A percentile compares a stretch with the other conserved stretches of the same genome.
These are phyloP conservation scores for Torymus auratus DNA, from an alignment of 2,888 invertebrate species.

Conservation along the genomic window DNA sequence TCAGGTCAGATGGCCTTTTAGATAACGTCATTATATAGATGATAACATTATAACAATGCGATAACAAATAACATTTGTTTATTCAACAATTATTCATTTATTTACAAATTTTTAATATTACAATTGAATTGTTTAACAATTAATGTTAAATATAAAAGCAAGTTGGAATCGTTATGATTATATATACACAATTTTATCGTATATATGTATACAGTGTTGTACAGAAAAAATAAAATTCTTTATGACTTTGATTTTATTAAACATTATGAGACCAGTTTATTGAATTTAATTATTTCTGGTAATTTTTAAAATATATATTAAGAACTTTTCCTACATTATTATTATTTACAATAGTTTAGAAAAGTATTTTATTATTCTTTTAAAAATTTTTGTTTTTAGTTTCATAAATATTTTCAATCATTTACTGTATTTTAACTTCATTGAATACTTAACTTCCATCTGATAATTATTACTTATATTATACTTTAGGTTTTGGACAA, in stretches of 20 bases:
- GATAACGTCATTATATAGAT: too few relatives aligned
- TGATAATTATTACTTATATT: conserved; percentile 43
- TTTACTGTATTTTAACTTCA: conserved; percentile 48
- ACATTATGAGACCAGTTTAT: not conserved
- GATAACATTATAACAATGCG: too few relatives aligned
- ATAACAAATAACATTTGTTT: too few relatives aligned
- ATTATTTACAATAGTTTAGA: not conserved
- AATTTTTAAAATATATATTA: conserved; percentile 14
- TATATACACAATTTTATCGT: too few relatives aligned
- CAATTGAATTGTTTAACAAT: too few relatives aligned
- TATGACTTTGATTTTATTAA: not conserved
- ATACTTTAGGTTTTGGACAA: conserved; percentile 34
- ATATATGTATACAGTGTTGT: too few relatives aligned
- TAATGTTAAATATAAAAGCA: too few relatives aligned
- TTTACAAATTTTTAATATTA: too few relatives aligned
- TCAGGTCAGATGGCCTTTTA: not conserved
- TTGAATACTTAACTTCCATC: conserved; percentile 49
- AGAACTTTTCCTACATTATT: not conserved
- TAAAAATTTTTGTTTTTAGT: not conserved
- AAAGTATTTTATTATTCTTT: conserved; percentile 8
- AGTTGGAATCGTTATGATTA: too few relatives aligned
- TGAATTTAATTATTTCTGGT: not conserved
- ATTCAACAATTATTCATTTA: not conserved
- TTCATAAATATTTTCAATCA: conserved; percentile 6
- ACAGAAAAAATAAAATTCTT: too few relatives aligned